Base-by-base conservation (phyloP, 2,113 vertebrate species). In the Ia io region DNA sequence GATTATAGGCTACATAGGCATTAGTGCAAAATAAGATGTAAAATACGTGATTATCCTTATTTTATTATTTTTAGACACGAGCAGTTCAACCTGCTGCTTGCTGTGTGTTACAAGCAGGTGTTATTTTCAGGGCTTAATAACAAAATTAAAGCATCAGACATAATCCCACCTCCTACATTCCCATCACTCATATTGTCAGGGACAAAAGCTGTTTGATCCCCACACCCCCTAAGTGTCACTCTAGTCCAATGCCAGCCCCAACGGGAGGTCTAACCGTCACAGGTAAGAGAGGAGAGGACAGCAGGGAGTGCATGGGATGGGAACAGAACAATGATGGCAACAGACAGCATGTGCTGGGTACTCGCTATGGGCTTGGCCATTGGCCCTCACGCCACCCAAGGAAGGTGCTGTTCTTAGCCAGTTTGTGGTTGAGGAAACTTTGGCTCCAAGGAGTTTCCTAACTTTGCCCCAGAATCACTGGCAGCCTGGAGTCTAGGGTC, bases 381-480 rank as follows among this genome's bases (percentile, higher is more conserved):
- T 8, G 37, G 20, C 71, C 32, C 59, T 92, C 40, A 1, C 0
- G 9, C 30, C 22, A 28, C 59, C 2, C 25, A 5, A 23, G n/a
- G 44, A 65, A 67, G 51, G 32, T 20, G 49, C 30, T 28, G 14
- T 37, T 3, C 11, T 1, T 20, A 65, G 53, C 17, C 4, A 9
- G 86, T 95, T 89, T 77, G 87, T 87, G 88, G 74, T 20, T 16
- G 78, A 91, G 79, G n/a, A 92, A 92, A 96, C 35, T 22, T 82
- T 71, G 86, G 85, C 28, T 69, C 69, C 96, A 35, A 88, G 37
- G 87, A 1, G 4, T 17, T 96, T 89, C 40, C 37, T 23, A 69
- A 70, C 49, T 70, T 70, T 61, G 35, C 63, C 18, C 17, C 30
- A 56, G 44, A 79, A 80, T 63, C 74, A 49, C 18, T 35, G 56